These are phyloP conservation scores for Rafetus swinhoei DNA, from an alignment of 2,113 vertebrate genomes.

Conservation along the genomic window DNA sequence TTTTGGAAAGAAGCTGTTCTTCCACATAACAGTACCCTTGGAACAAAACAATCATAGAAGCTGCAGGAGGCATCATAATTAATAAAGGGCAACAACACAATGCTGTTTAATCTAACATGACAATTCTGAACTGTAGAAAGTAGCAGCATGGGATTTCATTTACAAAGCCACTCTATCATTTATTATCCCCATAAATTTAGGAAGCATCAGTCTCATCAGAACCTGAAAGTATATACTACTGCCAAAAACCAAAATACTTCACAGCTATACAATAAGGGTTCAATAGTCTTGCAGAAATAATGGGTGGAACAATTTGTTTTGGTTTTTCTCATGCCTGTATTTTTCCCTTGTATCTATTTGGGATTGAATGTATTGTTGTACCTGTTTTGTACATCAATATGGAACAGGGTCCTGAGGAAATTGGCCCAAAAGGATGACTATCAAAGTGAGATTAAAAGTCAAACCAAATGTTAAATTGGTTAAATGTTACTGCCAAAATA, in stretches of 20 bases:
- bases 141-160: conserved; percentile 64
- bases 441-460: background rate
- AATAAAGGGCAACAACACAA: conserved; percentile 67
- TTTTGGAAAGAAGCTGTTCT: conserved; percentile 59
- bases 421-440: background rate
- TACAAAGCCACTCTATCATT: conserved; percentile 54
- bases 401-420: background rate
- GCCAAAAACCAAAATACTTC: conserved; percentile 26
- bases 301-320: background rate
- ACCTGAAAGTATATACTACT: background rate
- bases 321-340: background rate
- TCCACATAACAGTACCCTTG: conserved; percentile 28
- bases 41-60: conserved; percentile 45
- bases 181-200: conserved; percentile 58
- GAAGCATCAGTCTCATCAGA: conserved; percentile 54
- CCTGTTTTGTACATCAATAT: conserved; percentile 5
- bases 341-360: conserved; percentile 34
- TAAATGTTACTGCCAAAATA: background rate
- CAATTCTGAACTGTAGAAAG: conserved; percentile 49
- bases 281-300: background rate
- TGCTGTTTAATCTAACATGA: conserved; percentile 69
- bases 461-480: background rate
- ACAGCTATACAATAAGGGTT: conserved; percentile 14
- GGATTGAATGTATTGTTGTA: conserved; percentile 29
- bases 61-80: conserved; percentile 69